Evolutionary conservation across 2,113 vertebrate species (phyloP), one percentile per base, ranked within the genome.

Genomic region (Rhombomys opimus): DNA sequence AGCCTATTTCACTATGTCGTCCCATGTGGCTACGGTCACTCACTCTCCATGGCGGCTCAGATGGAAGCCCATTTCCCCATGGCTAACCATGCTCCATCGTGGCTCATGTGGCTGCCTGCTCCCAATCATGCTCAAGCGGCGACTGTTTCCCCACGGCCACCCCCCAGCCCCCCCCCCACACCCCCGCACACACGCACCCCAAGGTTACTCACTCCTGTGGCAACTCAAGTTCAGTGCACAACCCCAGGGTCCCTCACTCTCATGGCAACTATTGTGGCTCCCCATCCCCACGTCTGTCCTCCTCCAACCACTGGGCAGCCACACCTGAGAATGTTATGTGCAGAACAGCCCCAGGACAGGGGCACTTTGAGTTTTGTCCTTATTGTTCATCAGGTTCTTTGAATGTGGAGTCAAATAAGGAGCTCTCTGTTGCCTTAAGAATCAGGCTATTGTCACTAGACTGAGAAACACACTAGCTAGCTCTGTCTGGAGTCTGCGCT

Each of bases 371-470:
- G 46, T 67, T 93, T 1, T 54, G 68, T 67, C 63, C 65, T 9
- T 41, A 68, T 87, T 68, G 14, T 15, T 70, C 50, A 85, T 23
- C 91, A 57, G 46, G 82, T 68, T 73, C 95, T 89, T 87, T 8
- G 54, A n/a, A 67, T 87, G 92, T 78, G n/a, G 90, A n/a, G 35
- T 92, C 82, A 61, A 61, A 82, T 17, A 81, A 93, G 54, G 75
- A 75, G 18, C 87, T 13, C 41, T 10, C 0, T 1, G 41, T 52
- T 86, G 84, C 11, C 8, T 1, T 54, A 72, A 87, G 86, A 72
- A 87, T 57, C 32, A 25, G 32, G 3, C 52, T 46, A 25, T 61
- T 65, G 84, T 70, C 50, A 10, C 67, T 17, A 20, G 46, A n/a
- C 22, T 0, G 50, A 27, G 57, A n/a, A 25, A 38, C 8, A 35